Conservation (phyloP, 1,140 invertebrate species). For the Drosophila simulans region DNA sequence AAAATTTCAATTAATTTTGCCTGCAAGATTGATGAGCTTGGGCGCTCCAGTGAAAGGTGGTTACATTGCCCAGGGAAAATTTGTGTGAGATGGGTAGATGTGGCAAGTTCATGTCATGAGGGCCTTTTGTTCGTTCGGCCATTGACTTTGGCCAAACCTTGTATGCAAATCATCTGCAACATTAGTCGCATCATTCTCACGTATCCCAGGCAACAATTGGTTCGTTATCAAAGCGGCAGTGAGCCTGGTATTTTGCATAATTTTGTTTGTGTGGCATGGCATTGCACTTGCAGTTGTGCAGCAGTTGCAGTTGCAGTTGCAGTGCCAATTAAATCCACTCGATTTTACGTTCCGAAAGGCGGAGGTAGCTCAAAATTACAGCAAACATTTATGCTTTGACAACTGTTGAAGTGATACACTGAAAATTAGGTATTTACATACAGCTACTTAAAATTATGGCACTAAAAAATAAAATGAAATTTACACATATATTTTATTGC, state of each 20-base stretch:
- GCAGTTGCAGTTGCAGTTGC: constrained; percentile 40
- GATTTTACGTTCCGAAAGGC: constrained; percentile 59
- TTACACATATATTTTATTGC: too few relatives aligned
- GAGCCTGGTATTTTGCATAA: constrained; percentile 59
- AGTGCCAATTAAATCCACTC: constrained; percentile 74
- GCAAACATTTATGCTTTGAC: constrained; percentile 54
- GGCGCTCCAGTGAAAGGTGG: constrained; percentile 6
- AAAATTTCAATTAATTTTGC: constrained; percentile 60
- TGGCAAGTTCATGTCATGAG: constrained; percentile 51
- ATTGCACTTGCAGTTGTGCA: constrained; percentile 59
- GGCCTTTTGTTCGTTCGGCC: constrained; percentile 50
- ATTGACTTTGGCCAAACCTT: constrained; percentile 63
- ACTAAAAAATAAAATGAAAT: too few relatives aligned
- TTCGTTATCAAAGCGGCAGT: not conserved
- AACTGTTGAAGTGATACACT: constrained; percentile 16
- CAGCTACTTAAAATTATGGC: too few relatives aligned
- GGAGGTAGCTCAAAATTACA: constrained; percentile 18
- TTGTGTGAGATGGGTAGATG: not conserved
- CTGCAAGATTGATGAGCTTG: constrained; percentile 44
- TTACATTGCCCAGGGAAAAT: not conserved
- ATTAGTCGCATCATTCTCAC: constrained; percentile 63
- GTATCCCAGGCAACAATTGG: constrained; percentile 27
- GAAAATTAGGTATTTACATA: not conserved
- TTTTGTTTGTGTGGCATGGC: constrained; percentile 49
- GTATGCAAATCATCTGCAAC: constrained; percentile 71